These are phyloP conservation scores for Aegithalos caudatus DNA, from an alignment of 2,113 vertebrate species.

Conservation along the genomic window DNA sequence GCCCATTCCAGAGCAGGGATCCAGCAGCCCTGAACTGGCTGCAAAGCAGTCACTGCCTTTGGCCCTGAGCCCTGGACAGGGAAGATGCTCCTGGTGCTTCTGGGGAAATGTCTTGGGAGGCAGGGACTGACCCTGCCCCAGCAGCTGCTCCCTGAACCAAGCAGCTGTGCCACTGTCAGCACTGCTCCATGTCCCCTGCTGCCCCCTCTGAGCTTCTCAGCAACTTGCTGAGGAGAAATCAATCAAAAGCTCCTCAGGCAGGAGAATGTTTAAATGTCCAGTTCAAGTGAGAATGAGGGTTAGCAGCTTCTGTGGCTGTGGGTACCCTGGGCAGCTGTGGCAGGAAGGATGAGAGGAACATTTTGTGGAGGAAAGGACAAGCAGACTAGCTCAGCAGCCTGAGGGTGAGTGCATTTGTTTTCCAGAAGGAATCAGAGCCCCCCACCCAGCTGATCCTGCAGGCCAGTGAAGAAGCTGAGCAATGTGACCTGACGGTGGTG, in stretches of 20 bases:
- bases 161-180: neutral
- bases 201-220: neutral
- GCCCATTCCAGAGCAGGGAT: neutral
- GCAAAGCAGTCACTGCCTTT: neutral
- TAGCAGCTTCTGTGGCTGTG: neutral
- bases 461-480: conserved; percentile 45
- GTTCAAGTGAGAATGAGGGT: neutral
- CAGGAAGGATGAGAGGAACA: neutral
- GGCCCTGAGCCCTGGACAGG: neutral
- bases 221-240: neutral
- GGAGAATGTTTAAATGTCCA: neutral
- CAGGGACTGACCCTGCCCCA: neutral
- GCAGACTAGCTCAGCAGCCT: neutral
- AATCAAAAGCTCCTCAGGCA: neutral
- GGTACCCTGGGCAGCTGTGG: neutral
- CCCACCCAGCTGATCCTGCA: conserved; percentile 18
- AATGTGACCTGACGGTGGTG: neutral
- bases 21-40: neutral
- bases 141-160: neutral
- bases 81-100: neutral
- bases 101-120: neutral
- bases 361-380: neutral
- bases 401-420: conserved; percentile 24
- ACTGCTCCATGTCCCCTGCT: neutral
- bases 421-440: conserved; percentile 56